phyloP scores from a whole-genome alignment of 2,888 invertebrate species.

The Rotaria sp. region DNA sequence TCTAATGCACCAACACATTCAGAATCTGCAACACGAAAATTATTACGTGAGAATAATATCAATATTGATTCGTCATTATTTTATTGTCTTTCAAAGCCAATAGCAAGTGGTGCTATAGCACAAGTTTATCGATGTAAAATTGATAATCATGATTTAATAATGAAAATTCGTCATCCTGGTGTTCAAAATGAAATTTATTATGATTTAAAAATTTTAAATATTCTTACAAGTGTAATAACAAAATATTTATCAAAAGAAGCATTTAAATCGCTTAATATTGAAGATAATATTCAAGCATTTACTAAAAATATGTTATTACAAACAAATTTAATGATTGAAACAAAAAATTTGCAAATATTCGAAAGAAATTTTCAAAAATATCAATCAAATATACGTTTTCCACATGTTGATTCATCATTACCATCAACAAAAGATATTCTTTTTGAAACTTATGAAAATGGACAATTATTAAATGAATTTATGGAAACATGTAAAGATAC shows the following conservation, averaged over 20 bases:
- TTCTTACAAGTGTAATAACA: not conserved
- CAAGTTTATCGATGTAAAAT: slow-evolving; percentile 51
- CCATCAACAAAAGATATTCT: slow-evolving; percentile 20
- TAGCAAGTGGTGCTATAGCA: slow-evolving; percentile 60
- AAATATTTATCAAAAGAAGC: not conserved
- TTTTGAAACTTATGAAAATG: slow-evolving; percentile 15
- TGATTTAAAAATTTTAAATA: slow-evolving; percentile 25
- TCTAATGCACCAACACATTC: slow-evolving; percentile 51
- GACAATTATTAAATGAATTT: not conserved
- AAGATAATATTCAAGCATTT: slow-evolving; percentile 22
- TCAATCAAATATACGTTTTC: slow-evolving; percentile 25
- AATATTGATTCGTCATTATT: slow-evolving; percentile 46
- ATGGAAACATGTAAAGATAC: not conserved
- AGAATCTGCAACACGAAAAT: slow-evolving; percentile 53
- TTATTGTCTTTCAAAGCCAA: slow-evolving; percentile 52
- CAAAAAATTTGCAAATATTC: slow-evolving; percentile 21
- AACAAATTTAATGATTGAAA: slow-evolving; percentile 26
- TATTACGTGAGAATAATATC: slow-evolving; percentile 48
- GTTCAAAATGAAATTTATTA: slow-evolving; percentile 20
- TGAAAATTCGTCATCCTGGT: slow-evolving; percentile 26
- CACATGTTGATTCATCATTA: not conserved
- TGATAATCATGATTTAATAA: not conserved
- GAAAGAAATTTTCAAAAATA: slow-evolving; percentile 43
- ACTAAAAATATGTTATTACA: slow-evolving; percentile 27
- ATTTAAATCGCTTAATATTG: slow-evolving; percentile 11